Evolutionary conservation across 64 coral and sea anemone genomes (phyloP), one percentile per base, ranked within the genome.

Genomic region (Astreopora myriophthalma): DNA sequence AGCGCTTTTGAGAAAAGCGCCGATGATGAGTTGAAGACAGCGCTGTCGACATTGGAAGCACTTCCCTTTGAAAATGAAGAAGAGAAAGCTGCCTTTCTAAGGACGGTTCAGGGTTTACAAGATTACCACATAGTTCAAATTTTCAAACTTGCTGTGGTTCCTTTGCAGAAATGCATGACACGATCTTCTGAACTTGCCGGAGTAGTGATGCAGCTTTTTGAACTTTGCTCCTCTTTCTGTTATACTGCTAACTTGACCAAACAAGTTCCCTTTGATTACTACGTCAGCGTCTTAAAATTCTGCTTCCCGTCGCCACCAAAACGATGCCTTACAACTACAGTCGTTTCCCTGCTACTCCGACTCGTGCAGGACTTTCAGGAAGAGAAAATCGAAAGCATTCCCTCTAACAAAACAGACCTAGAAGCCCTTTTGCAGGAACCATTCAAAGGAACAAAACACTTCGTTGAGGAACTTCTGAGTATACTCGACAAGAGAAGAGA

Each of bases 341-440:
- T 35, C 31, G 27, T 80, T 80, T 80, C 49, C 29, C 31, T 32
- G 12, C 20, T 80, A 61, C 76, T 80, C 27, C 4, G 60, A 61
- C 76, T 80, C 29, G 76, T 61, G 55, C 76, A 61, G 48, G 51
- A 32, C 35, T n/a, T 80, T 61, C 76, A 80, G 14, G 27, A 58
- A 4, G 51, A 28, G 25, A 61, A 80, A 5, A 17, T 80, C 8
- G 76, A 29, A 27, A 5, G 3, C 4, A 36, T 34, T 34, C 17
- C 17, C 16, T 1, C 0, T 16, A 23, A 35, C 3, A 22, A 35
- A 10, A 58, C 48, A 55, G 7, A 31, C 1, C 14, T 10, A 34
- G 1, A 0, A 19, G 29, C 76, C 28, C 33, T 60, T 14, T 12
- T 6, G 2, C 13, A 60, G 14, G 20, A n/a, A 16, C 76, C 20